These are phyloP conservation scores for Patella pellucida DNA, from an alignment of 2,888 invertebrate genomes.

Conservation along the genomic window DNA sequence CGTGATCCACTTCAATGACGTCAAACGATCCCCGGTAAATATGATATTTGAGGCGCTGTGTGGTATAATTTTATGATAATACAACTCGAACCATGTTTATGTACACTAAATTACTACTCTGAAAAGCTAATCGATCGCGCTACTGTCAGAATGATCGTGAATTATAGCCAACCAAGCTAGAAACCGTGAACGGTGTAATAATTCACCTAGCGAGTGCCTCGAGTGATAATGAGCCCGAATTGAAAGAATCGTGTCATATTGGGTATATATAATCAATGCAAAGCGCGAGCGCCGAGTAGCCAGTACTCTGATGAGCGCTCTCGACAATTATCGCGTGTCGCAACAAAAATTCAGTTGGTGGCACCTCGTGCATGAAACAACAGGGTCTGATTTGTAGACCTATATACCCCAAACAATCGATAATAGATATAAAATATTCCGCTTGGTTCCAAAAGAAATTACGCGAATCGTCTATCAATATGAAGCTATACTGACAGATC, in stretches of 20 bases:
- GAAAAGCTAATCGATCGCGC: too few species aligned
- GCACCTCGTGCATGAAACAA: neutral
- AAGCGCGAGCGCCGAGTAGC: neutral
- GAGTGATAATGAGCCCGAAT: too few species aligned
- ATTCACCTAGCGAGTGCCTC: too few species aligned
- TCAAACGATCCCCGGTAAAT: conserved; percentile 25
- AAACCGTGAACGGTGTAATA: too few species aligned
- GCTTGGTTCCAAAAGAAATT: neutral
- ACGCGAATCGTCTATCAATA: conserved; percentile 4
- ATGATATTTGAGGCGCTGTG: conserved; percentile 15
- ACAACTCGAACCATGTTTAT: neutral
- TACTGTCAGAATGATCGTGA: too few species aligned
- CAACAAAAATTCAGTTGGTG: neutral
- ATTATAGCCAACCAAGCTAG: too few species aligned
- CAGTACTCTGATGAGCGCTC: neutral
- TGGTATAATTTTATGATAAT: conserved; percentile 9
- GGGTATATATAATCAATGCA: neutral
- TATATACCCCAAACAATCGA: conserved; percentile 2
- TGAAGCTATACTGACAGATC: neutral
- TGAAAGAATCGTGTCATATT: too few species aligned
- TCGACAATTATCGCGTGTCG: conserved; percentile 11
- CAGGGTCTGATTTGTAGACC: conserved; percentile 6
- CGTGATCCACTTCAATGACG: conserved; percentile 25
- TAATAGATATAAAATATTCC: neutral
- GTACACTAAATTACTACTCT: too few species aligned